These are phyloP conservation scores for Hipparchia semele DNA, from an alignment of 2,888 invertebrate species.

Conservation along the genomic window DNA sequence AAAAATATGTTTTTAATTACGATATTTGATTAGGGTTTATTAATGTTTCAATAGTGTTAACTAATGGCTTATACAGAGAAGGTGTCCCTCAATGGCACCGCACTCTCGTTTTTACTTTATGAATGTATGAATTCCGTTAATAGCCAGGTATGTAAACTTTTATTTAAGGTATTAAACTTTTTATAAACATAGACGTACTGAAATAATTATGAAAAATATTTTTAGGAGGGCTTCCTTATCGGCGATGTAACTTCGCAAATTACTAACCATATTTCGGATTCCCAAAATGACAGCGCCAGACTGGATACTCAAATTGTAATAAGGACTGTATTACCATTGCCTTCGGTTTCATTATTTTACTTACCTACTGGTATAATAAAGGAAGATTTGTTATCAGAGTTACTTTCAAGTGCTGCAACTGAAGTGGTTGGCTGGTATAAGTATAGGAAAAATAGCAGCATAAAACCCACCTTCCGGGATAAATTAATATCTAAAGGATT, in stretches of 20 bases:
- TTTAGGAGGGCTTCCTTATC: slow-evolving; percentile 85
- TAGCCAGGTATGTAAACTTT: slow-evolving; percentile 80
- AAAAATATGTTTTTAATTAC: slow-evolving; percentile 1
- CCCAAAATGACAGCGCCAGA: slow-evolving; percentile 84
- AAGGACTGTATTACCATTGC: slow-evolving; percentile 83
- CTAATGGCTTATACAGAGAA: slow-evolving; percentile 76
- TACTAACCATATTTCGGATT: slow-evolving; percentile 87
- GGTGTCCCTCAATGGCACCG: slow-evolving; percentile 83
- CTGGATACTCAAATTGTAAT: slow-evolving; percentile 84
- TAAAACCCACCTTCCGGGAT: slow-evolving; percentile 84
- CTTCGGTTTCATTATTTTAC: slow-evolving; percentile 82
- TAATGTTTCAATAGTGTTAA: slow-evolving; percentile 23
- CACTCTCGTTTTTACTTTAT: slow-evolving; percentile 86
- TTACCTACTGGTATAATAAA: slow-evolving; percentile 83
- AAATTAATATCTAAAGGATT: slow-evolving; percentile 85
- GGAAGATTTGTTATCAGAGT: slow-evolving; percentile 75
- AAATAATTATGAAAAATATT: slow-evolving; percentile 30
- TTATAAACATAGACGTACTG: neutral
- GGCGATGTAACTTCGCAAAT: slow-evolving; percentile 85
- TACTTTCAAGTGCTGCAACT: slow-evolving; percentile 78
- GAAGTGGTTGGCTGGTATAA: slow-evolving; percentile 88
- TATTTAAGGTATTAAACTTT: neutral
- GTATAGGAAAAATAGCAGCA: slow-evolving; percentile 79
- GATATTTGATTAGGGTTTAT: neutral
- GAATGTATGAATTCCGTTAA: slow-evolving; percentile 85